Evolutionary conservation across 2,797 vertebrate genomes (phyloP).

Genomic region (Ptychobarbus kaznakovi): DNA sequence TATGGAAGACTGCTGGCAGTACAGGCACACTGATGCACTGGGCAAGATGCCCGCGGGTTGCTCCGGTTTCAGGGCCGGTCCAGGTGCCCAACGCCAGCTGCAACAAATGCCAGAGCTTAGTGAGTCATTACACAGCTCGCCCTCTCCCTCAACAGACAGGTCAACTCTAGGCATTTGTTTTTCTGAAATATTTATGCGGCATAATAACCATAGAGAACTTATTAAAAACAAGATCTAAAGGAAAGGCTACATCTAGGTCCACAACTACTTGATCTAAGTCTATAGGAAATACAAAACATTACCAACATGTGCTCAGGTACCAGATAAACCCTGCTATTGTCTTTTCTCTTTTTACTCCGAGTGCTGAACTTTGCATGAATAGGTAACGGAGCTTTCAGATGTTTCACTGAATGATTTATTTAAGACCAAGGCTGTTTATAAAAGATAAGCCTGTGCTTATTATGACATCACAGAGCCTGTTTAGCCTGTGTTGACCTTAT

Average conservation of each 20-base stretch:
- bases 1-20: slow-evolving; percentile 17
- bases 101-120: slow-evolving; percentile 43
- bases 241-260: background rate
- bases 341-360: background rate
- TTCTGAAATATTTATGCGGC: background rate
- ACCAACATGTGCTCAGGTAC: slow-evolving; percentile 20
- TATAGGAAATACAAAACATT: background rate
- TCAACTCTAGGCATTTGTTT: slow-evolving; percentile 24
- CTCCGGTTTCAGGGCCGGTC: slow-evolving; percentile 43
- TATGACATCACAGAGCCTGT: slow-evolving; percentile 28
- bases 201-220: background rate
- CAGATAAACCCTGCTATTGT: slow-evolving; percentile 27
- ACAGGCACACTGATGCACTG: slow-evolving; percentile 27
- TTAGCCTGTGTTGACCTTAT: slow-evolving; percentile 36
- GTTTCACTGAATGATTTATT: background rate
- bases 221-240: background rate
- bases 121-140: slow-evolving; percentile 40
- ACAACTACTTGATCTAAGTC: slow-evolving; percentile 4
- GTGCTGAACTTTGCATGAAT: background rate
- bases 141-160: slow-evolving; percentile 19
- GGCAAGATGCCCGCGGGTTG: slow-evolving; percentile 22
- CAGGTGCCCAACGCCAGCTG: slow-evolving; percentile 47
- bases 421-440: slow-evolving; percentile 36
- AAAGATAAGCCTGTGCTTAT: slow-evolving; percentile 36
- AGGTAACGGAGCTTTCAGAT: slow-evolving; percentile 12